phyloP scores from a whole-genome alignment of 2,113 vertebrate species.

The Hydrochoerus hydrochaeris region DNA sequence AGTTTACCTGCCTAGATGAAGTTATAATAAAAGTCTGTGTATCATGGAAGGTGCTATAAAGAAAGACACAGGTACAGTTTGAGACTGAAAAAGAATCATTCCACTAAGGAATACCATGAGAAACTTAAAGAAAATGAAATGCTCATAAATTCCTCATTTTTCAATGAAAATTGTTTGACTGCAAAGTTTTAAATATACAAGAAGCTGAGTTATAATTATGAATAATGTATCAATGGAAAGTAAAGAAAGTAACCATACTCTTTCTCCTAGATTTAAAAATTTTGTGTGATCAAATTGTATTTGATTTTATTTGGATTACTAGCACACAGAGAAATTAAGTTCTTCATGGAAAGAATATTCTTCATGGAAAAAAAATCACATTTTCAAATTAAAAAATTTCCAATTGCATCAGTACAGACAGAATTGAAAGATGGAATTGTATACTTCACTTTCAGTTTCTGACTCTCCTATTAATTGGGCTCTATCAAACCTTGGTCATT shows the following conservation, averaged over 20 bases:
- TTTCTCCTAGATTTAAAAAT: background rate
- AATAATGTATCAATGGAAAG: background rate
- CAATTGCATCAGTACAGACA: background rate
- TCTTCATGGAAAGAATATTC: background rate
- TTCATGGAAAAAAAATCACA: background rate
- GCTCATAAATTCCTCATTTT: background rate
- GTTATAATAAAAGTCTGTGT: background rate
- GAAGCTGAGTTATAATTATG: background rate
- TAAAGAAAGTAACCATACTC: background rate
- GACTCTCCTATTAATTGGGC: background rate
- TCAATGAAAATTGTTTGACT: background rate
- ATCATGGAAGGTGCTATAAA: background rate
- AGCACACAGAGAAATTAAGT: background rate
- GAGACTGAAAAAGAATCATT: background rate
- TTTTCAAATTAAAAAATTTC: slow-evolving; percentile 7
- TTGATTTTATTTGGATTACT: background rate
- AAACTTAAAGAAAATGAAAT: background rate
- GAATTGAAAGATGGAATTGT: background rate
- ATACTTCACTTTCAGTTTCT: background rate
- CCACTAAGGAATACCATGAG: background rate
- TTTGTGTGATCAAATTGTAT: background rate
- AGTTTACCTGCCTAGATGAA: background rate
- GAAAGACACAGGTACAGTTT: background rate
- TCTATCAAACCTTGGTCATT: background rate
- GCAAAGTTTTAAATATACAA: background rate